Conservation (phyloP, 2,113 vertebrate genomes). For the Spea bombifrons region DNA sequence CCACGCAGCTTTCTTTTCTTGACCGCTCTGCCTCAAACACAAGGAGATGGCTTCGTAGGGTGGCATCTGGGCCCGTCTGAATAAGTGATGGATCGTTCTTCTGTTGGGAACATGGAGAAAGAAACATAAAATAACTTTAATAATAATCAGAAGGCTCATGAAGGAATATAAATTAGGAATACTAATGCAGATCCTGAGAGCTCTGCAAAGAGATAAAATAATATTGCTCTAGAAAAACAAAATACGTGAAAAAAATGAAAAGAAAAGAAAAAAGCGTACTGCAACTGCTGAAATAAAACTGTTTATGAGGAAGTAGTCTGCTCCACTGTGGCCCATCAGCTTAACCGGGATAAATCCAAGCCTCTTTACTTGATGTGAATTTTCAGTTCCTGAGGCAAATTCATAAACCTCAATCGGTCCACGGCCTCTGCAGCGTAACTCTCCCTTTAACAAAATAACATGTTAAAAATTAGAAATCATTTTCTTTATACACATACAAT, state of each 20-base stretch:
- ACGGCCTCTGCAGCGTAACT: slow-evolving; percentile 40
- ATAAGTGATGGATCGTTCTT: slow-evolving; percentile 50
- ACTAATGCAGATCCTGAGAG: no score
- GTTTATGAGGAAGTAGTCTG: slow-evolving; percentile 72
- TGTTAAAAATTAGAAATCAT: background rate
- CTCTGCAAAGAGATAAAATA: no score
- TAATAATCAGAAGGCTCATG: no score
- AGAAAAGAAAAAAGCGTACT: slow-evolving; percentile 62
- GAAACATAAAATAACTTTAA: background rate
- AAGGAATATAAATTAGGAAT: no score
- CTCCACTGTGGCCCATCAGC: slow-evolving; percentile 59
- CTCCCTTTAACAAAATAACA: slow-evolving; percentile 44
- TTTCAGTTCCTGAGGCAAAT: slow-evolving; percentile 38
- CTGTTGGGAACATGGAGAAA: slow-evolving; percentile 30
- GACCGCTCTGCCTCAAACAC: slow-evolving; percentile 54
- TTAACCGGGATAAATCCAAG: background rate
- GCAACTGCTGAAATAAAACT: slow-evolving; percentile 73
- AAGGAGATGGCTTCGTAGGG: slow-evolving; percentile 49
- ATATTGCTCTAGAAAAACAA: no score
- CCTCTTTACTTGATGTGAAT: background rate
- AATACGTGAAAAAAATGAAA: no score
- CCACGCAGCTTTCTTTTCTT: slow-evolving; percentile 40
- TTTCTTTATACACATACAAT: background rate
- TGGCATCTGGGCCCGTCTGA: slow-evolving; percentile 48
- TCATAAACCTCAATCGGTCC: slow-evolving; percentile 45